These are phyloP conservation scores for Tetranychus piercei DNA, from an alignment of 2,888 invertebrate genomes.

Conservation along the genomic window DNA sequence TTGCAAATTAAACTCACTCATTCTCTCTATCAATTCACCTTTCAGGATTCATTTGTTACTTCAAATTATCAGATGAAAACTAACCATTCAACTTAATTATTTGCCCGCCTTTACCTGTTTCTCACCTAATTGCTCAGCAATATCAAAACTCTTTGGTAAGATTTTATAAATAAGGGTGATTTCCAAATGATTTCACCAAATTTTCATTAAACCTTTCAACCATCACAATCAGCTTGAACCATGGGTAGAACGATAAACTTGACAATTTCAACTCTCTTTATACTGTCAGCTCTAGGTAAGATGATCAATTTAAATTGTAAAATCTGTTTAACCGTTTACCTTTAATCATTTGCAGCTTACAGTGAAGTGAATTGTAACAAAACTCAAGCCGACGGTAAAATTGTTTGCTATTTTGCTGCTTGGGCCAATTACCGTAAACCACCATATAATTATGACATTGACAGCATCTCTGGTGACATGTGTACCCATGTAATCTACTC, in stretches of 20 bases:
- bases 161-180: not conserved
- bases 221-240: not conserved
- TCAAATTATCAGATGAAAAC: not conserved
- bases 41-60: not conserved
- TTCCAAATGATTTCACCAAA: not conserved
- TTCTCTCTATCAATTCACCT: too few relatives aligned
- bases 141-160: too few relatives aligned
- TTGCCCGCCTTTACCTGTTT: not conserved
- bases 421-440: conserved; percentile 28
- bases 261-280: not conserved
- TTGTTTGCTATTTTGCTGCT: conserved; percentile 29
- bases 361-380: not conserved
- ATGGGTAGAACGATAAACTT: not conserved
- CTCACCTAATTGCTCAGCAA: not conserved
- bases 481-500: conserved; percentile 28
- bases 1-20: too few relatives aligned
- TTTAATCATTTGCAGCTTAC: not conserved
- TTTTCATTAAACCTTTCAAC: not conserved
- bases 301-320: not conserved
- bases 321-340: not conserved
- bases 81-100: not conserved
- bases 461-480: conserved; percentile 25
- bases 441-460: conserved; percentile 27
- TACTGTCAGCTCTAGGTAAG: not conserved
- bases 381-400: conserved; percentile 20